Base-by-base conservation (phyloP, 2,888 invertebrate species). In the Tiphia femorata region DNA sequence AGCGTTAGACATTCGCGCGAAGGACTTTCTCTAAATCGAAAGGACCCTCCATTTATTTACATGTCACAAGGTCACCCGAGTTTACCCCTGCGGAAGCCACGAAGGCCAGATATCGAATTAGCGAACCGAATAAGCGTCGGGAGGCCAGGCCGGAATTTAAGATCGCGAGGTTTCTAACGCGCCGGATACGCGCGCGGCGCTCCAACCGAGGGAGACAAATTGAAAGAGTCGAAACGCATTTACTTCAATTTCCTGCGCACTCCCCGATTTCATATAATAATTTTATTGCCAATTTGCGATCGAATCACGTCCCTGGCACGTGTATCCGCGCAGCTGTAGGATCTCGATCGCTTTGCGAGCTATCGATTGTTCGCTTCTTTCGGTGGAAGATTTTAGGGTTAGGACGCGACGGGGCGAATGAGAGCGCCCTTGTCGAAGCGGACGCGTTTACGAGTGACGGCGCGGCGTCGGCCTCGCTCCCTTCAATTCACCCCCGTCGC, bases 201-300 rank as follows among this genome's bases (percentile, higher is more conserved):
- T 40, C 53, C 54, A 57, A 62, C 64, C 63, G 67, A 72, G 73
- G 75, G 67, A 52, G 67, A 61, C 66, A 79, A 73, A 82, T 82
- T 79, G 81, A 80, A 81, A 80, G 80, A 81, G 70, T 77, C 67
- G 63, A 71, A 8, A 70, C 64, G 69, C 74, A 77, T 77, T 77
- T 68, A 64, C 74, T 77, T 63, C 82, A 82, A 82, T 81, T 82
- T 82, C 82, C 82, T 79, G n/a, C 64, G 65, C 64, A 70, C 12
- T 33, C 68, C 72, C 66, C 66, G 75, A 78, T 73, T 72, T 72
- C 71, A 77, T n/a, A n/a, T n/a, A n/a, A n/a, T 79, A 81, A 81
- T 80, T 76, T 80, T 79, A 81, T 81, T 81, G 79, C 69, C 82
- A 79, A 78, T 81, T 79, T 77, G 70, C 71, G 72, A 76, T 60